Evolutionary conservation across 1,140 invertebrate genomes (phyloP).

Genomic region (Papilio polyxenes): DNA sequence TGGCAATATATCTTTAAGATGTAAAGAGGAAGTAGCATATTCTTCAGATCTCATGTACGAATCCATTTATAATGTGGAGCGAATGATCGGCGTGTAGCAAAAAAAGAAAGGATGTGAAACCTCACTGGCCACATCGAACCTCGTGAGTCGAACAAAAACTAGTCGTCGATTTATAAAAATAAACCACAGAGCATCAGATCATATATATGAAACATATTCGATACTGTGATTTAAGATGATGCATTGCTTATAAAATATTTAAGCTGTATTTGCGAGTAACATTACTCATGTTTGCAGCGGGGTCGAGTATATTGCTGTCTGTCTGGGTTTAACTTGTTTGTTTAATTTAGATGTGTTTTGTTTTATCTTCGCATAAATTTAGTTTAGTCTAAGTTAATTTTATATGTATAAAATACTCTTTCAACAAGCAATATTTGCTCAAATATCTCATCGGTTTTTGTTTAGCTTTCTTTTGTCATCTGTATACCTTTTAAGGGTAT

Average conservation of each 20-base stretch:
- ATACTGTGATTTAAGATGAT: slow-evolving; percentile 45
- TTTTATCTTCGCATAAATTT: neutral
- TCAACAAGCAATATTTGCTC: neutral
- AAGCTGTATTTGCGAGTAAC: slow-evolving; percentile 14
- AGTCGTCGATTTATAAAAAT: slow-evolving; percentile 55
- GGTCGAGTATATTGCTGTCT: slow-evolving; percentile 14
- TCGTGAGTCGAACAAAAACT: slow-evolving; percentile 56
- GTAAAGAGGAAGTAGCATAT: slow-evolving; percentile 33
- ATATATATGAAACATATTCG: slow-evolving; percentile 50
- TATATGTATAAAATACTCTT: neutral
- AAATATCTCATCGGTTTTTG: neutral
- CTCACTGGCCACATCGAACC: slow-evolving; percentile 42
- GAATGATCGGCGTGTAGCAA: slow-evolving; percentile 46
- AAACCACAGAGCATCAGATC: slow-evolving; percentile 47
- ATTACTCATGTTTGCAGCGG: slow-evolving; percentile 19
- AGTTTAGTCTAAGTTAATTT: neutral
- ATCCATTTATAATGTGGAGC: slow-evolving; percentile 46
- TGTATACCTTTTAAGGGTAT: neutral
- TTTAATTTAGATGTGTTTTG: neutral
- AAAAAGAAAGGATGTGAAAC: slow-evolving; percentile 53
- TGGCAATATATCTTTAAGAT: slow-evolving; percentile 14
- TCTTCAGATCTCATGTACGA: slow-evolving; percentile 31
- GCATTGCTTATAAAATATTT: slow-evolving; percentile 18
- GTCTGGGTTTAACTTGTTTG: slow-evolving; percentile 15
- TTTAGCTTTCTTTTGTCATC: neutral